These are phyloP conservation scores for Crax fasciolata DNA, from an alignment of 2,797 vertebrate species.

Conservation along the genomic window DNA sequence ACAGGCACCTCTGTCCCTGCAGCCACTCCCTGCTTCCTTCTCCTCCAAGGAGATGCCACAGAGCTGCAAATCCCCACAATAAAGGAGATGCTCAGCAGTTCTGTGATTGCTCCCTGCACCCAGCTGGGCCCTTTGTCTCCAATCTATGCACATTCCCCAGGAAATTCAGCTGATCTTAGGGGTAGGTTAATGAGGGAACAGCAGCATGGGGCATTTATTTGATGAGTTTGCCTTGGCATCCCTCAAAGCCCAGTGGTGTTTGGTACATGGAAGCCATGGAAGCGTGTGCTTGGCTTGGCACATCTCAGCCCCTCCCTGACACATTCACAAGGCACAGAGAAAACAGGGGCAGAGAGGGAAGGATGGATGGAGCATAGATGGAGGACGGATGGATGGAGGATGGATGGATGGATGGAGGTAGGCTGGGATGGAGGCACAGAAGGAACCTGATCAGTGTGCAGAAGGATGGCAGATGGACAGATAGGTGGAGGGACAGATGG, in stretches of 20 bases:
- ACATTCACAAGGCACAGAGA: background rate
- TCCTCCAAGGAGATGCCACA: rapidly evolving
- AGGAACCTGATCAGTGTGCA: background rate
- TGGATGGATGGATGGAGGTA: no score
- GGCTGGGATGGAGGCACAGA: background rate
- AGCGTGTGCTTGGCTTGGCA: background rate
- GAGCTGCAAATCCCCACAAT: background rate
- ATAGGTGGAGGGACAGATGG: background rate
- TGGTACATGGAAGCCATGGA: background rate
- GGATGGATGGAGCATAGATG: background rate
- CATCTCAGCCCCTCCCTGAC: background rate
- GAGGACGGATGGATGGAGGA: background rate
- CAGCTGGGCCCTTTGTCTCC: rapidly evolving
- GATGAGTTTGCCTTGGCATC: background rate
- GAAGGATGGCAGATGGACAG: background rate
- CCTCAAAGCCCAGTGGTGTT: background rate
- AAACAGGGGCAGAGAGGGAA: no score
- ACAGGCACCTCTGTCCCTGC: background rate
- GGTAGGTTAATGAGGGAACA: background rate
- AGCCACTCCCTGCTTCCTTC: rapidly evolving
- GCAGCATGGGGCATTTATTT: rapidly evolving
- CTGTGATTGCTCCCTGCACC: background rate
- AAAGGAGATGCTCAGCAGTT: background rate
- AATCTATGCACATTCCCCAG: background rate
- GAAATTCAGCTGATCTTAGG: background rate